Base-by-base conservation (phyloP, 1,140 invertebrate genomes). In the Calliphora vicina region DNA sequence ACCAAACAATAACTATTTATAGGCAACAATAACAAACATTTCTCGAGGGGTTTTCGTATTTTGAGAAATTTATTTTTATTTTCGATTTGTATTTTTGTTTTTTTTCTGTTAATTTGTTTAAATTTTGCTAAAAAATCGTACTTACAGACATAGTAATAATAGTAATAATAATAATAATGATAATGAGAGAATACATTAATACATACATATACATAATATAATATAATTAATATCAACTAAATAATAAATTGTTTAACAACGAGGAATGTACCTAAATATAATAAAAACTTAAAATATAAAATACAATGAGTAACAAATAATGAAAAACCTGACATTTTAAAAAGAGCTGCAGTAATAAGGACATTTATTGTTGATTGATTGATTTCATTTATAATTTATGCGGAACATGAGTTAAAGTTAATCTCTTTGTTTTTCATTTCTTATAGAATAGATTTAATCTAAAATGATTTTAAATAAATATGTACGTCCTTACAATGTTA, bases 41-140 rank as follows among this genome's bases (percentile, higher is more conserved):
- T n/a, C 8, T 57, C 15, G 23, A 67, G 6, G 12, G 61, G 61
- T 57, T 67, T 67, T 67, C n/a, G 61, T 25, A 67, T 67, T 67
- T 67, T 67, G 15, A n/a, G 5, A 57, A 57, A 57, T 17, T 57
- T 23, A 17, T 23, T 67, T 67, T 67, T 67, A 67, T 67, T 67
- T 67, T 67, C 61, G 61, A 23, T 67, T 67, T 67, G 15, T 17
- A 17, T 57, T 57, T 57, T 57, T 57, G 45, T 57, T 10, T 57
- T 57, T 57, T 23, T 23, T 67, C n/a, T 67, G n/a, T 10, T 20
- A 23, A 67, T n/a, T 67, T 67, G 6, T 20, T 67, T 23, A 23
- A 67, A 67, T 67, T 23, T 67, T 67, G 61, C 61, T 67, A 67
- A 67, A 57, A 67, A 67, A 67, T 23, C 61, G 10, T 67, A 67